Evolutionary conservation across 1,140 invertebrate genomes (phyloP).

Genomic region (Apolygus lucorum): DNA sequence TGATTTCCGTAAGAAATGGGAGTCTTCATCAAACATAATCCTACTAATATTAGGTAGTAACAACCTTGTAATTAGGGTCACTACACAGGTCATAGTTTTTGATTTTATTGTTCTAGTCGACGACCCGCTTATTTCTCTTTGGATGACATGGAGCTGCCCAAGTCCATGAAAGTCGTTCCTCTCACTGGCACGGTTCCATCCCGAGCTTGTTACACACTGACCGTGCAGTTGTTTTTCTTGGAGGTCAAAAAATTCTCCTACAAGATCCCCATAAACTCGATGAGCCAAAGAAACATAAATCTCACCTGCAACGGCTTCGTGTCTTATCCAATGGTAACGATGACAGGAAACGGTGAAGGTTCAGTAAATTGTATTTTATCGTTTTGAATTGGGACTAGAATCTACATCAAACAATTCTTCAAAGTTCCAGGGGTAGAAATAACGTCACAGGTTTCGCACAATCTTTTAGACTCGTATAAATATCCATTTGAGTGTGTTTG

Average conservation of each 20-base stretch:
- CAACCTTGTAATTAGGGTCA: too few relatives aligned
- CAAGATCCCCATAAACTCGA: background rate
- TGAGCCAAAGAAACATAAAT: constrained; percentile 1
- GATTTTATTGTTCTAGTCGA: background rate
- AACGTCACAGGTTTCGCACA: background rate
- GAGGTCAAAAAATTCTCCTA: constrained; percentile 19
- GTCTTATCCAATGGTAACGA: constrained; percentile 25
- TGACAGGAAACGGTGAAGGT: too few relatives aligned
- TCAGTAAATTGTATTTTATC: background rate
- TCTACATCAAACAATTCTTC: background rate
- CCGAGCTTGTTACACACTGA: constrained; percentile 1
- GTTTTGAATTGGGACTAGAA: background rate
- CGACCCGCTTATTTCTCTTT: background rate
- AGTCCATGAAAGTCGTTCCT: constrained; percentile 19
- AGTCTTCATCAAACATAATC: too few relatives aligned
- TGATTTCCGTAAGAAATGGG: too few relatives aligned
- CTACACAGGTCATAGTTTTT: too few relatives aligned
- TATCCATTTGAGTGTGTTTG: too few relatives aligned
- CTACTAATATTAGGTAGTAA: too few relatives aligned
- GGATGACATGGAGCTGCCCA: background rate
- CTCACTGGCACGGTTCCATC: constrained; percentile 9
- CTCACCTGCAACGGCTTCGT: constrained; percentile 23
- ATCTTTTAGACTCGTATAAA: background rate
- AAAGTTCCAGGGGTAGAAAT: background rate
- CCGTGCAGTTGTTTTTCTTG: constrained; percentile 9